Conservation (phyloP, 2,797 vertebrate genomes). For the Falco naumanni region DNA sequence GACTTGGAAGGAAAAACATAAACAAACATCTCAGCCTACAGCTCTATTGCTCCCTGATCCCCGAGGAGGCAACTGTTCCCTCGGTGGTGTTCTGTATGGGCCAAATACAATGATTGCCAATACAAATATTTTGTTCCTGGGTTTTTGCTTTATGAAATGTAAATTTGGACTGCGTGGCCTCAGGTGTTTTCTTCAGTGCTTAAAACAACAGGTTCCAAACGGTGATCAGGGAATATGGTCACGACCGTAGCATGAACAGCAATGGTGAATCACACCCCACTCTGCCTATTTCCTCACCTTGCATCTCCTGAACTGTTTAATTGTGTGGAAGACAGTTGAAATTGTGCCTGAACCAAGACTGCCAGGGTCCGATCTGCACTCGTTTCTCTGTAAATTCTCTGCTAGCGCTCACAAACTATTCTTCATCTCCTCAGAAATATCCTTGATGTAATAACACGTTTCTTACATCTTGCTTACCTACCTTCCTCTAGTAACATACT, state of each 20-base stretch:
- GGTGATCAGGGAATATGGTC: neutral
- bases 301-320: neutral
- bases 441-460: neutral
- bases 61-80: neutral
- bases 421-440: neutral
- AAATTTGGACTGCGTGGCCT: neutral
- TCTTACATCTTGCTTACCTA: neutral
- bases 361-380: neutral
- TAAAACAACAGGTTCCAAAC: neutral
- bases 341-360: neutral
- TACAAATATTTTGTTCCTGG: neutral
- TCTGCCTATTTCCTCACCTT: neutral
- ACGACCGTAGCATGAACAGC: neutral
- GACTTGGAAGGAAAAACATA: neutral
- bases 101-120: neutral
- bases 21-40: conserved; percentile 23
- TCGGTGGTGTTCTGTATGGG: neutral
- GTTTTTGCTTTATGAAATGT: neutral
- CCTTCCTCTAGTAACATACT: neutral
- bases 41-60: neutral
- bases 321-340: neutral
- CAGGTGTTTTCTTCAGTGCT: neutral
- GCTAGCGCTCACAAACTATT: neutral
- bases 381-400: neutral
- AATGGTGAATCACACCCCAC: neutral